A percentile compares a stretch with the other conserved stretches of the same genome.
Conservation (phyloP, 2,797 vertebrate genomes). For the Sylvilagus floridanus region DNA sequence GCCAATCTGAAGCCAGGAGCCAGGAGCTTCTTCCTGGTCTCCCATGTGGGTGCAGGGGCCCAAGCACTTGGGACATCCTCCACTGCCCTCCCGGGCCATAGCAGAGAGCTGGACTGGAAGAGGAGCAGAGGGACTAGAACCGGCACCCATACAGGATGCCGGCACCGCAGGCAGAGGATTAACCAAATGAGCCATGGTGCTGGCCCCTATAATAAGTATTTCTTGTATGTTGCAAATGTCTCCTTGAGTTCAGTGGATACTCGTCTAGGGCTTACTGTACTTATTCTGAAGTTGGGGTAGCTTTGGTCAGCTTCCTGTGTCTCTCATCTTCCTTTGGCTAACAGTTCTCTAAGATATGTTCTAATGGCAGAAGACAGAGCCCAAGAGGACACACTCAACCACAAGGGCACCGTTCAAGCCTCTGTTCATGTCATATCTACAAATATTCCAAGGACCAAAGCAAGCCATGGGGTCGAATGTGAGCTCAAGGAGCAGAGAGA, state of each 20-base stretch:
- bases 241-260: background rate
- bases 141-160: no score
- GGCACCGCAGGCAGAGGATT: no score
- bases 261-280: background rate
- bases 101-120: no score
- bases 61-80: no score
- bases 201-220: background rate
- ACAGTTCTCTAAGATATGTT: background rate
- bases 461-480: background rate
- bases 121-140: no score
- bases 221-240: background rate
- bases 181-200: no score
- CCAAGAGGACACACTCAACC: background rate
- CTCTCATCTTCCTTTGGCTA: no score
- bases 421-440: background rate
- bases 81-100: no score
- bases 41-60: no score
- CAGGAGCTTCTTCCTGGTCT: no score
- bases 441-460: background rate
- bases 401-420: background rate
- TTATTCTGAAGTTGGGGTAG: background rate
- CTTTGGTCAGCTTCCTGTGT: background rate
- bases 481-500: background rate
- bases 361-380: background rate
- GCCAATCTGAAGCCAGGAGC: no score